These are phyloP conservation scores for Botrylloides violaceus DNA, from an alignment of 23 tunicate genomes.

Conservation along the genomic window DNA sequence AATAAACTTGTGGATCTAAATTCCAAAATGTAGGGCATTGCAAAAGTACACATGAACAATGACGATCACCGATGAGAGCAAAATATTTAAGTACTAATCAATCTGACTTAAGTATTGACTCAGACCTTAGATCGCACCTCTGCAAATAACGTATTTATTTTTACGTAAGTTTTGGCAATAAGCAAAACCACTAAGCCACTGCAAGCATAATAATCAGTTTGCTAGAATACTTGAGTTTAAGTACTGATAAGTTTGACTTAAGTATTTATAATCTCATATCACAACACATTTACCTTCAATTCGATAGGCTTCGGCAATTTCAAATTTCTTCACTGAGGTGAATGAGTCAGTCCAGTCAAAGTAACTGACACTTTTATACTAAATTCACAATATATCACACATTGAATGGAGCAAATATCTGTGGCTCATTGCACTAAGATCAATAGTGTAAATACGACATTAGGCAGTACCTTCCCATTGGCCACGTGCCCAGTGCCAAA, in stretches of 20 bases:
- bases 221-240: too few species aligned
- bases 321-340: conserved; percentile 3
- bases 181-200: neutral
- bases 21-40: neutral
- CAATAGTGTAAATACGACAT: too few species aligned
- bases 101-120: neutral
- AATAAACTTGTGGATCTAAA: neutral
- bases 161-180: neutral
- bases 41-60: neutral
- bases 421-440: too few species aligned
- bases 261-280: too few species aligned
- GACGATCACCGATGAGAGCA: neutral
- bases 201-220: neutral
- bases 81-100: neutral
- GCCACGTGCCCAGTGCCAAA: too few species aligned
- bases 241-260: too few species aligned
- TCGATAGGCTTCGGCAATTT: neutral
- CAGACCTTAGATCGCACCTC: neutral
- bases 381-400: neutral
- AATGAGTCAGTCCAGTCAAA: conserved; percentile 9
- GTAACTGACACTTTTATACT: conserved; percentile 1
- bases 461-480: too few species aligned
- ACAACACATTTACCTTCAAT: conserved; percentile 4
- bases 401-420: too few species aligned
- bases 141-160: neutral